These are phyloP conservation scores for Pardalotus punctatus DNA, from an alignment of 2,113 vertebrate genomes.

Conservation along the genomic window DNA sequence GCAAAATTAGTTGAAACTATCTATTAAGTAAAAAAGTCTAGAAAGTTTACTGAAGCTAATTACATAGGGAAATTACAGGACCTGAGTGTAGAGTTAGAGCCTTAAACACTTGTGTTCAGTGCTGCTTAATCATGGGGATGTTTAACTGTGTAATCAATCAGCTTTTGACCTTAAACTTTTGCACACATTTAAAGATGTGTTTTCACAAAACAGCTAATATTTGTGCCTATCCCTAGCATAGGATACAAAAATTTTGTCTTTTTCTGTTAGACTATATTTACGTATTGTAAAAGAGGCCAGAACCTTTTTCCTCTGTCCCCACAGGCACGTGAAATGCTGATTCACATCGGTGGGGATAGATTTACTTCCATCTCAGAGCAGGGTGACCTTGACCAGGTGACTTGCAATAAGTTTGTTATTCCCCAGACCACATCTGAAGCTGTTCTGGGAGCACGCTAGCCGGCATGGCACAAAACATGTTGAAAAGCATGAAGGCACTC, in stretches of 20 bases:
- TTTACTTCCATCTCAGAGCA: background rate
- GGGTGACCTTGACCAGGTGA: background rate
- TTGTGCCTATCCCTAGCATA: background rate
- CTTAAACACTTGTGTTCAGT: background rate
- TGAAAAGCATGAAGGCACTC: background rate
- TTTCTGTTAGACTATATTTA: background rate
- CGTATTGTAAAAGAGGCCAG: background rate
- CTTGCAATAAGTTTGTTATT: background rate
- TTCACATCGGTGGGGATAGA: background rate
- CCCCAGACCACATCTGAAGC: rapidly evolving
- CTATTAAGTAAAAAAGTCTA: background rate
- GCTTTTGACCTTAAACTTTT: background rate
- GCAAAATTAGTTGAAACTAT: background rate
- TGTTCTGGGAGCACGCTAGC: background rate
- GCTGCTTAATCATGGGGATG: background rate
- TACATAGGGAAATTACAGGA: background rate
- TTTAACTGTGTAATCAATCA: background rate
- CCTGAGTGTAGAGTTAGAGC: background rate
- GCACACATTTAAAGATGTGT: background rate
- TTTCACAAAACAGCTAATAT: background rate
- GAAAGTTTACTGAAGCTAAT: background rate
- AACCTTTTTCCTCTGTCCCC: background rate
- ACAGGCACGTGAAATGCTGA: background rate
- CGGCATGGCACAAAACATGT: rapidly evolving
- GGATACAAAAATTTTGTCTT: background rate